Base-by-base conservation (phyloP, 2,888 invertebrate genomes). In the Steromphala cineraria region DNA sequence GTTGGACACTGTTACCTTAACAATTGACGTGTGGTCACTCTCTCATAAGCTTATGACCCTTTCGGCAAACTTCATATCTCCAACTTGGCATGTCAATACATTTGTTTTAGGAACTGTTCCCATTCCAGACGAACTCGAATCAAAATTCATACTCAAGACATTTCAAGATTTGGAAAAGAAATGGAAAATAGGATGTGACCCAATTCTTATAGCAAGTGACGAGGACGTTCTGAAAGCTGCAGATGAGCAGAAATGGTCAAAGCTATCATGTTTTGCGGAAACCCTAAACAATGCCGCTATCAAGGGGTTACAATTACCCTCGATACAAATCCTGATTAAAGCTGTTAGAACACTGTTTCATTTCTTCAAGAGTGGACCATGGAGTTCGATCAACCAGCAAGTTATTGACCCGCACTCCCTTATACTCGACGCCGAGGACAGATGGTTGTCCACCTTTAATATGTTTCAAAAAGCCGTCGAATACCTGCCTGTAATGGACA, bases 11-110 rank as follows among this genome's bases (percentile, higher is more conserved):
- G 82, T 81, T n/a, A 81, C 83, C 19, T 56, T 83, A 24, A 82
- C 84, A n/a, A 24, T 79, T 3, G 85, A 87, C 53, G 24, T 83
- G 7, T 87, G 87, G 87, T 81, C 84, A 31, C n/a, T 67, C n/a
- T 75, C 75, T 15, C 56, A 80, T 10, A 79, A 53, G 21, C 82
- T 78, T 28, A 71, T 84, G 71, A 84, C 85, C 10, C 75, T 84
- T 13, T 78, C 78, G 2, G 82, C 76, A 13, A 83, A 85, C 28
- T 40, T 83, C 8, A 78, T 87, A 17, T 77, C 79, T 40, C 46
- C 79, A 8, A 67, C 80, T 19, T 83, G 84, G 84, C 78, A 82
- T 28, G 36, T 80, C 17, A 78, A 80, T 46, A 77, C 81, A n/a
- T 83, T 80, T 31, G 78, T 80, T 5, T 36, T 85, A 24, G 67